A percentile compares a stretch with the other conserved stretches of the same genome.
phyloP scores from a whole-genome alignment of 2,888 invertebrate species.

The Sesamia inferens region DNA sequence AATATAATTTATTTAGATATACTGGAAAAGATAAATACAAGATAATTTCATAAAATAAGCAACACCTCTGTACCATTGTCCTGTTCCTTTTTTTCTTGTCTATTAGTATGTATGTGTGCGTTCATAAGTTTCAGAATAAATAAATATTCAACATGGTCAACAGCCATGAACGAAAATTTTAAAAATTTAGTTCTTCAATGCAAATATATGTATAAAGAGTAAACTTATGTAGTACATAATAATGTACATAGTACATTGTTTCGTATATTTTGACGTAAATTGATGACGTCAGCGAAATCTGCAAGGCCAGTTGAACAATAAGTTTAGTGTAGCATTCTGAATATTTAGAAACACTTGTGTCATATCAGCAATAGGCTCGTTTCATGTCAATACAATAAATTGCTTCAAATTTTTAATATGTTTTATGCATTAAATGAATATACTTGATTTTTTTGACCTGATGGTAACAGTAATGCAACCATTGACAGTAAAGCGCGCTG shows the following conservation, averaged over 20 bases:
- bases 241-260: conserved; percentile 26
- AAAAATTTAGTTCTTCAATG: background rate
- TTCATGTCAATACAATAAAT: conserved; percentile 20
- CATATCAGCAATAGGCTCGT: conserved; percentile 41
- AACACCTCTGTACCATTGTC: too few species aligned
- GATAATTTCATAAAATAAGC: too few species aligned
- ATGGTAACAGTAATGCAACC: too few species aligned
- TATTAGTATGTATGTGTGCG: too few species aligned
- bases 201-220: background rate
- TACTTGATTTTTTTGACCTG: background rate
- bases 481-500: too few species aligned
- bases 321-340: conserved; percentile 26
- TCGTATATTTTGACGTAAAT: conserved; percentile 26
- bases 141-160: background rate
- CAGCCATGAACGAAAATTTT: background rate
- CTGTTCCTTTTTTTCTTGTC: too few species aligned
- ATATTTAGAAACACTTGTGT: conserved; percentile 59
- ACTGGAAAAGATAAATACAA: too few species aligned
- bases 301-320: conserved; percentile 60
- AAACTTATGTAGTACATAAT: conserved; percentile 8
- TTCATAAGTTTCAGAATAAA: too few species aligned
- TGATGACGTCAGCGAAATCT: conserved; percentile 57
- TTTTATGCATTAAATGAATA: background rate
- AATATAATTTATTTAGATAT: background rate
- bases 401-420: background rate